Conservation (phyloP, 2,888 invertebrate genomes). For the Pyrochroa serraticornis region DNA sequence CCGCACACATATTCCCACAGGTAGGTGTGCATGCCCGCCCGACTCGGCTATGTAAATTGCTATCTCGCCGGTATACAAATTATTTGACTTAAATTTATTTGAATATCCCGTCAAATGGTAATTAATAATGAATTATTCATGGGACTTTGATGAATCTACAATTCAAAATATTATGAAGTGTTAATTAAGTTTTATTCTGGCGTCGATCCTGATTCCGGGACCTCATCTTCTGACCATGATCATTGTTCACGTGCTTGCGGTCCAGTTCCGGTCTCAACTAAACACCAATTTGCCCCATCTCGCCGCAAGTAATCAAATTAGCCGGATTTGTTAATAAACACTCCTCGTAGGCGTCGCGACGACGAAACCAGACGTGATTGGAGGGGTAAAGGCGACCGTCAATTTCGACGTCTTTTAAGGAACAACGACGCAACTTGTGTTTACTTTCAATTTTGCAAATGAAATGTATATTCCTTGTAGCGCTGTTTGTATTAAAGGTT, state of each 20-base stretch:
- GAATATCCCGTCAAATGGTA: conserved; percentile 29
- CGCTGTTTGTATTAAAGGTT: conserved; percentile 41
- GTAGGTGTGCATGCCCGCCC: conserved; percentile 6
- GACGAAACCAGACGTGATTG: no score
- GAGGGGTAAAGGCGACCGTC: conserved; percentile 6
- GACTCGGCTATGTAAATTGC: conserved; percentile 22
- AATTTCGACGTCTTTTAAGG: conserved; percentile 33
- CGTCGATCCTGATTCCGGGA: conserved; percentile 9
- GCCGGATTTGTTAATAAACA: conserved; percentile 8
- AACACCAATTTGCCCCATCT: conserved; percentile 16
- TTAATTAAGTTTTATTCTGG: conserved; percentile 28
- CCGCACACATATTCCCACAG: conserved; percentile 14
- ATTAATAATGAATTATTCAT: conserved; percentile 32
- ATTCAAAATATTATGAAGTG: conserved; percentile 28
- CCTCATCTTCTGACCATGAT: no score
- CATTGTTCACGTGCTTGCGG: conserved; percentile 11
- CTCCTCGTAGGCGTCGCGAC: neutral
- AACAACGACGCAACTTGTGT: conserved; percentile 41
- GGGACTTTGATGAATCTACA: conserved; percentile 20
- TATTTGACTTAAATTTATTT: conserved; percentile 30
- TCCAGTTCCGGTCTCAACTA: conserved; percentile 13
- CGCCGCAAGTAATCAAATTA: conserved; percentile 16
- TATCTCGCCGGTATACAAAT: conserved; percentile 29
- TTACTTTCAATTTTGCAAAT: conserved; percentile 50
- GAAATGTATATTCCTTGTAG: conserved; percentile 44